Evolutionary conservation across 2,113 vertebrate species (phyloP), one percentile per base, ranked within the genome.

Genomic region (Paratilapia polleni): DNA sequence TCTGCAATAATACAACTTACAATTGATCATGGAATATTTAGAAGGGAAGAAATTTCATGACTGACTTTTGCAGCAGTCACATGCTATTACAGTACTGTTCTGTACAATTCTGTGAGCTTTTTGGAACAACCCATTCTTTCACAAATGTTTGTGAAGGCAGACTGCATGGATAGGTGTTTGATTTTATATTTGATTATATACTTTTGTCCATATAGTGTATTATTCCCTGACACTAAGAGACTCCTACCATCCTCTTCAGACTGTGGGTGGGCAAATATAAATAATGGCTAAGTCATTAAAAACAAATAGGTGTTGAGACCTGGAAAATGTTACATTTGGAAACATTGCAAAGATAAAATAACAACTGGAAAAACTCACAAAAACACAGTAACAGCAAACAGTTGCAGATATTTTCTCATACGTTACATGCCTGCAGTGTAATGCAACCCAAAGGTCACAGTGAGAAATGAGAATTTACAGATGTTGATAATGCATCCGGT

Each of bases 201-300:
- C 64, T 68, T 49, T 70, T 52, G 66, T 70, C 17, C 24, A 31
- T 3, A 49, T 70, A 70, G 66, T 1, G 22, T 74, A 4, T 78
- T 73, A 41, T 75, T 82, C 10, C 22, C 64, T 78, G 68, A 84
- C 17, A 13, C 58, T 74, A 60, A 76, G 34, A 41, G 61, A 64
- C 43, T 64, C 85, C 81, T 86, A 85, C 74, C 84, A 79, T 84
- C 31, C 61, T 58, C n/a, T 28, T 28, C 63, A 68, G 74, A 68
- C 60, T 82, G 54, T 4, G 24, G 66, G 83, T 83, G 85, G 4
- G n/a, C 17, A 58, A 34, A 87, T 59, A 80, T 28, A 81, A 79
- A 78, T 73, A 5, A 64, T 57, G 17, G 36, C 81, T 86, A 68
- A 76, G 7, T 66, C 34, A 36, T 10, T 28, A 41, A 56, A 62